Evolutionary conservation across 2,113 vertebrate species (phyloP).

Genomic region (Siniperca knerii): DNA sequence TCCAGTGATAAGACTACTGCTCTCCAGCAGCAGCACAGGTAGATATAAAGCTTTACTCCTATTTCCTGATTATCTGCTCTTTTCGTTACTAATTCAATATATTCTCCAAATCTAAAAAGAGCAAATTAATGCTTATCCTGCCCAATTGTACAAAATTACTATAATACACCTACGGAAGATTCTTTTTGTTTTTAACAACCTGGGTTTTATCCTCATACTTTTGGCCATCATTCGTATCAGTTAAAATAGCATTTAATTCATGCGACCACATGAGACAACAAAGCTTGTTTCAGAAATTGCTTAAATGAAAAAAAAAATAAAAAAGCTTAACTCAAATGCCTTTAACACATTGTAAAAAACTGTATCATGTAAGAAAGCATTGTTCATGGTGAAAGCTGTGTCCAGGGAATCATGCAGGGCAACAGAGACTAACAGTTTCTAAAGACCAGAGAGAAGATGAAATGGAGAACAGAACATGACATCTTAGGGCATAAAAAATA

Average conservation of each 20-base stretch:
- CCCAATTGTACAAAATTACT: background rate
- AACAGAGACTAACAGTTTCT: background rate
- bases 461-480: no score
- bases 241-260: background rate
- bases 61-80: background rate
- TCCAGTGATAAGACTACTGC: background rate
- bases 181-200: background rate
- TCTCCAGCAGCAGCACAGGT: constrained; percentile 11
- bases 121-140: background rate
- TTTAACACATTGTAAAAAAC: no score
- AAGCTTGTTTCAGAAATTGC: background rate
- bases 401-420: background rate
- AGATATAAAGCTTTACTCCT: background rate
- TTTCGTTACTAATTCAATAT: background rate
- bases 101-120: background rate
- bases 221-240: background rate
- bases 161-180: background rate
- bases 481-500: no score
- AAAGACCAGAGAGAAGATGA: no score
- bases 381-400: background rate
- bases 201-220: background rate
- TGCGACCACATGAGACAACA: background rate
- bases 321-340: no score
- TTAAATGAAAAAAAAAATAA: no score
- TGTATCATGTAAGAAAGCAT: no score